Evolutionary conservation across 1,140 invertebrate genomes (phyloP).

Genomic region (Aphaenogaster rudis): DNA sequence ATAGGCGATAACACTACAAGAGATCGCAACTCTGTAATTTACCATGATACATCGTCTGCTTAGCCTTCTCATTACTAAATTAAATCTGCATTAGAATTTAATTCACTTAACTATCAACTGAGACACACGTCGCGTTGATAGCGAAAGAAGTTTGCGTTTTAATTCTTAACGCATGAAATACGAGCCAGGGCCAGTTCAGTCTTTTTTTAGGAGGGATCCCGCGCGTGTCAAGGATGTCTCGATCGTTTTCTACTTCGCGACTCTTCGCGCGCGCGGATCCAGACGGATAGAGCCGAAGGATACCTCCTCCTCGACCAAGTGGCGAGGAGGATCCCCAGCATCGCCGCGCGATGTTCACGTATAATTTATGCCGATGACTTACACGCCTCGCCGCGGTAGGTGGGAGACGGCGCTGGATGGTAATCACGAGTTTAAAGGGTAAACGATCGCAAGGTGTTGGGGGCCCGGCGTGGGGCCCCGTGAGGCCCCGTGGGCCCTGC

Average conservation of each 20-base stretch:
- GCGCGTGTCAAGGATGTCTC: conserved; percentile 59
- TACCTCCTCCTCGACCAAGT: conserved; percentile 31
- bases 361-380: conserved; percentile 82
- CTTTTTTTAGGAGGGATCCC: conserved; percentile 7
- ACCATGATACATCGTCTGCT: not conserved
- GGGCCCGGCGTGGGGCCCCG: conserved; percentile 76
- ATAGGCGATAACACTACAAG: conserved; percentile 1
- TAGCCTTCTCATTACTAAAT: conserved; percentile 3
- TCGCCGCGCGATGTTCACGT: conserved; percentile 75
- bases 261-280: conserved; percentile 23
- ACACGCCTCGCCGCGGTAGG: conserved; percentile 72
- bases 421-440: conserved; percentile 83
- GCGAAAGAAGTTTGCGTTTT: not conserved
- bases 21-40: conserved; percentile 35
- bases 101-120: not conserved
- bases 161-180: not conserved
- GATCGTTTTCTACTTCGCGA: conserved; percentile 61
- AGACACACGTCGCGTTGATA: not conserved
- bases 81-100: conserved; percentile 1
- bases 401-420: conserved; percentile 67
- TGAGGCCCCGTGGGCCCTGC: conserved; percentile 77
- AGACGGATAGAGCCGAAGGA: conserved; percentile 53
- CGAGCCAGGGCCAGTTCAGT: not conserved
- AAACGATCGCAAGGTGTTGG: conserved; percentile 83
- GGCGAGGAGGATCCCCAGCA: conserved; percentile 50